Evolutionary conservation across 2,797 vertebrate genomes (phyloP).

Genomic region (Tapera naevia): DNA sequence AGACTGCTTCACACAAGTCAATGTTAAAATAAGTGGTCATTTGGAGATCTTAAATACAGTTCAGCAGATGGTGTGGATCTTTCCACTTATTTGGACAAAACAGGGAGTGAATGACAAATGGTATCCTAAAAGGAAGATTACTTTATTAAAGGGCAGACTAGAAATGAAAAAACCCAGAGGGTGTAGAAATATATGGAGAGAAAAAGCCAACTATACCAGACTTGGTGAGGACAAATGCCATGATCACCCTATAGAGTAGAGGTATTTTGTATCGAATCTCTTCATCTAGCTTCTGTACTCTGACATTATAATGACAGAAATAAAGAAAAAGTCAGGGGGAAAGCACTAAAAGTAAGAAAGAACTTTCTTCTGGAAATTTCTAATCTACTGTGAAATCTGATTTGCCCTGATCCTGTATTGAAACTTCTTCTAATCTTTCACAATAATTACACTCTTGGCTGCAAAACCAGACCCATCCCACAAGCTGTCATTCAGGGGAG

Average conservation of each 20-base stretch:
- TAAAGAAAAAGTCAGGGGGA: not conserved
- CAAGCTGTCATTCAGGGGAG: not conserved
- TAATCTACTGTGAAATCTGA: not conserved
- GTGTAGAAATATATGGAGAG: not conserved
- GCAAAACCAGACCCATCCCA: not conserved
- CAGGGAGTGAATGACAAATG: not conserved
- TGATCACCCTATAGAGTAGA: not conserved
- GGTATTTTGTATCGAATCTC: not conserved
- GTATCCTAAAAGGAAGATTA: not conserved
- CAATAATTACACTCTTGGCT: not conserved
- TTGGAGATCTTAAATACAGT: not conserved
- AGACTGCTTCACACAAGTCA: not conserved
- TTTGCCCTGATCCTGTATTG: not conserved
- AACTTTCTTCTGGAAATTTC: not conserved
- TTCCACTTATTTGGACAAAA: conserved; percentile 22
- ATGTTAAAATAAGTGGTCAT: conserved; percentile 5
- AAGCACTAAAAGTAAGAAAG: not conserved
- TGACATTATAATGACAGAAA: not conserved
- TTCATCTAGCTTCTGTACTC: not conserved
- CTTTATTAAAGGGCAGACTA: not conserved
- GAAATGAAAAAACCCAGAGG: not conserved
- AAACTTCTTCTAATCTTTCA: conserved; percentile 28
- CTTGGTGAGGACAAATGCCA: not conserved
- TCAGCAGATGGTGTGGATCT: conserved; percentile 27
- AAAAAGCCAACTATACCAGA: not conserved